Evolutionary conservation across 2,797 vertebrate species (phyloP), one percentile per base, ranked within the genome.

Genomic region (Manis pentadactyla): DNA sequence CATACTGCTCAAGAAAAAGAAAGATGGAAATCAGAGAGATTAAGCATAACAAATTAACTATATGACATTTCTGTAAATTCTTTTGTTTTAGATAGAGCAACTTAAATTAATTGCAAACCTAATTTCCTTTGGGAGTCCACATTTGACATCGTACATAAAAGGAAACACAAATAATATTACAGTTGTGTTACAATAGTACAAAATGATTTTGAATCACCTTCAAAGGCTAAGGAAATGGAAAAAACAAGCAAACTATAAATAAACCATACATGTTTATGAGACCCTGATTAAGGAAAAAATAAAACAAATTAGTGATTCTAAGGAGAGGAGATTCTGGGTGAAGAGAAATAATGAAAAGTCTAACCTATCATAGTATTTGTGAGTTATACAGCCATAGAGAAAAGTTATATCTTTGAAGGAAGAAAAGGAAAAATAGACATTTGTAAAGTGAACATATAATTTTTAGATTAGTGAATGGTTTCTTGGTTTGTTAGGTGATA

Each of bases 61-160:
- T 37, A 64, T 73, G 46, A 92, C 1, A 29, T 81, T 95, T 78
- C 63, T 82, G 2, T 81, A 68, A 89, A 69, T 85, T 21, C 46
- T 94, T 63, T 87, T 78, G 64, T 83, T 74, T 81, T 77, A 83
- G n/a, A 68, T 64, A 81, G 29, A 93, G 51, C 82, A 94, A 42
- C 7, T 81, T 39, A 82, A 89, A 59, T 83, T 73, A 74, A 21
- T 57, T 86, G 3, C 1, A 85, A 94, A 59, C 29, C 4, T 53
- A 29, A 66, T 77, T 69, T 92, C n/a, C 11, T 81, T 73, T n/a
- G 39, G 27, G 34, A 87, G n/a, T 0, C 31, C 6, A 61, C 4
- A 4, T 71, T 34, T 87, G 66, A 63, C n/a, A 71, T 75, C 46
- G 19, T 68, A 79, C 59, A 34, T 39, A 27, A 73, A 96, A 95